phyloP scores from a whole-genome alignment of 2,888 invertebrate genomes.

The Hirtodrosophila cameraria region DNA sequence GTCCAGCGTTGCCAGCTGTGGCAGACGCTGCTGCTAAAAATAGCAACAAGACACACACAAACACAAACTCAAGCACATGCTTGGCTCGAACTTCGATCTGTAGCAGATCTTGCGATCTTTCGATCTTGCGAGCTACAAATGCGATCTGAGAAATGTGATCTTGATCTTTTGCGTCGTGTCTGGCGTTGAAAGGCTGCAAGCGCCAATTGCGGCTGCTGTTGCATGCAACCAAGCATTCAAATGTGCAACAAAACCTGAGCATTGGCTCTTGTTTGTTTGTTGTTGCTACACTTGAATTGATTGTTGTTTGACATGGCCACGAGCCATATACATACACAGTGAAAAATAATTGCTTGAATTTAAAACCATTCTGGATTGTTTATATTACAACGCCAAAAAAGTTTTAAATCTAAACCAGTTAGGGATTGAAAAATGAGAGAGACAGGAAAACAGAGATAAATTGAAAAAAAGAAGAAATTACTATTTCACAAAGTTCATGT shows the following conservation, averaged over 20 bases:
- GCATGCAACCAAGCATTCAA: constrained; percentile 30
- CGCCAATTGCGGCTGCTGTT: constrained; percentile 36
- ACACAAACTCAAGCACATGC: neutral
- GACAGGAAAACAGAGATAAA: too few species aligned
- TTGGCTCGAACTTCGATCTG: constrained; percentile 36
- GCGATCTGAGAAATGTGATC: constrained; percentile 56
- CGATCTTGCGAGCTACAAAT: too few species aligned
- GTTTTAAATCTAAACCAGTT: too few species aligned
- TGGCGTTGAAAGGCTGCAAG: constrained; percentile 64
- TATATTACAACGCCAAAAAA: too few species aligned
- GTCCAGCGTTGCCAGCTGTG: constrained; percentile 29
- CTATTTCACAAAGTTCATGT: too few species aligned
- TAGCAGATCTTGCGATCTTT: constrained; percentile 32
- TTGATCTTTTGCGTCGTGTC: constrained; percentile 39
- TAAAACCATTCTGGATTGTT: too few species aligned
- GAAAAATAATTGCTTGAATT: too few species aligned
- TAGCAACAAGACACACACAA: neutral
- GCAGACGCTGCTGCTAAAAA: constrained; percentile 4
- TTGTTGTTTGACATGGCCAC: constrained; percentile 62
- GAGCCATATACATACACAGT: constrained; percentile 41
- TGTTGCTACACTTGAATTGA: constrained; percentile 56
- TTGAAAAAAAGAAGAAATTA: too few species aligned
- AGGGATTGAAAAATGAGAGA: too few species aligned
- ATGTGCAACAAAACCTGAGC: constrained; percentile 31
- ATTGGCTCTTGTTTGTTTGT: constrained; percentile 9